Conservation (phyloP, 2,797 vertebrate species). For the Coregonus suidteri region DNA sequence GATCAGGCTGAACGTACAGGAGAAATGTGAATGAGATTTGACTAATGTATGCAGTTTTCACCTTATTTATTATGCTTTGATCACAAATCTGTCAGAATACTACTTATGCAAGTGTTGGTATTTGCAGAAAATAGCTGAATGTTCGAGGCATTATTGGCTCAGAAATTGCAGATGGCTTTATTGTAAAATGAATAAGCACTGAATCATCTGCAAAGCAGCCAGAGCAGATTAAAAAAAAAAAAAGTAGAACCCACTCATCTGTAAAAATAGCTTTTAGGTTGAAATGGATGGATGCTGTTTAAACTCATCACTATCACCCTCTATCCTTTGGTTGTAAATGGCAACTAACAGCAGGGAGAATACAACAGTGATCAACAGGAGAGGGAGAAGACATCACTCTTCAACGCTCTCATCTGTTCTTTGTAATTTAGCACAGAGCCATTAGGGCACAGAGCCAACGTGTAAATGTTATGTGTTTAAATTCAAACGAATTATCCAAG, state of each 20-base stretch:
- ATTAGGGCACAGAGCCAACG: too few relatives aligned
- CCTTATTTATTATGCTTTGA: not conserved
- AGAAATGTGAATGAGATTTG: not conserved
- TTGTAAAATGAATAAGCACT: too few relatives aligned
- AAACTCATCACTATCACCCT: not conserved
- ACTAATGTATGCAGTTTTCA: not conserved
- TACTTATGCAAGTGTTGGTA: not conserved
- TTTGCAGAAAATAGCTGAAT: not conserved
- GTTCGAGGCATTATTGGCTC: not conserved
- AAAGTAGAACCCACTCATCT: not conserved
- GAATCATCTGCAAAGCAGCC: too few relatives aligned
- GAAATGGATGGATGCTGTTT: not conserved
- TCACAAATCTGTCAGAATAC: not conserved
- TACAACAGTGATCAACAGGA: not conserved
- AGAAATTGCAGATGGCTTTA: not conserved
- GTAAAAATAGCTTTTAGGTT: not conserved
- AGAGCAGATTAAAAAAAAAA: not conserved
- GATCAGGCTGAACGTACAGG: slow-evolving; percentile 81
- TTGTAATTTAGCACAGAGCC: not conserved
- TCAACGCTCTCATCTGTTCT: not conserved
- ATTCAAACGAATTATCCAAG: not conserved
- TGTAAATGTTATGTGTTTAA: not conserved
- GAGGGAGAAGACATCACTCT: not conserved
- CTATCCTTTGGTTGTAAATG: not conserved
- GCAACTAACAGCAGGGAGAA: not conserved